Percentiles rank a stretch among this genome's conserved stretches.
Evolutionary conservation across 2,113 vertebrate species (phyloP).

Genomic region (Gymnobelideus leadbeateri): DNA sequence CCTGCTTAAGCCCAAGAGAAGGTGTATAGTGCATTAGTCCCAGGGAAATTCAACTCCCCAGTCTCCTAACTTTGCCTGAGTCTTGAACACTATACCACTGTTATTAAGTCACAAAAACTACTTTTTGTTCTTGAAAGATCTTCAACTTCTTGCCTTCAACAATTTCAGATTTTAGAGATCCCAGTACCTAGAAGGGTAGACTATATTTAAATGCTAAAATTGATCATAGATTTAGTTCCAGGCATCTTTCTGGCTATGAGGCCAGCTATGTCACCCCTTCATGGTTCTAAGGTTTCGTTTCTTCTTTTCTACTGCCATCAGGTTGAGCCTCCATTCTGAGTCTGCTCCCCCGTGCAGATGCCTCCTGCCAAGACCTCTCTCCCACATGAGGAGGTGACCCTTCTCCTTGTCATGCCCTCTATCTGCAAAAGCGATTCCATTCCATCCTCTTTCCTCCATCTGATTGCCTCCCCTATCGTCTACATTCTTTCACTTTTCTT

Average conservation of each 20-base stretch:
- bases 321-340: neutral
- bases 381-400: neutral
- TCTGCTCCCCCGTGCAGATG: neutral
- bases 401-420: neutral
- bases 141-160: slow-evolving; percentile 38
- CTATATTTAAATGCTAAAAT: slow-evolving; percentile 8
- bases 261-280: neutral
- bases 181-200: slow-evolving; percentile 20
- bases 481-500: neutral
- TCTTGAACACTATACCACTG: slow-evolving; percentile 1
- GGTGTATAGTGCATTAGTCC: neutral
- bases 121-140: slow-evolving; percentile 25
- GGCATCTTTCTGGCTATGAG: neutral
- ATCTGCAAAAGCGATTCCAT: neutral
- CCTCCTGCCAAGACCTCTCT: neutral
- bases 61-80: slow-evolving; percentile 30
- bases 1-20: neutral
- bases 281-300: neutral
- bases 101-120: slow-evolving; percentile 30
- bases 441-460: neutral
- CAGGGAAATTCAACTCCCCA: slow-evolving; percentile 38
- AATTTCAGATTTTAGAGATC: slow-evolving; percentile 24
- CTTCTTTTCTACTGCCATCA: neutral
- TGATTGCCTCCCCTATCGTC: neutral
- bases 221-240: slow-evolving; percentile 24